Conservation (phyloP, 2,888 invertebrate species). For the Amorpha juglandis region DNA sequence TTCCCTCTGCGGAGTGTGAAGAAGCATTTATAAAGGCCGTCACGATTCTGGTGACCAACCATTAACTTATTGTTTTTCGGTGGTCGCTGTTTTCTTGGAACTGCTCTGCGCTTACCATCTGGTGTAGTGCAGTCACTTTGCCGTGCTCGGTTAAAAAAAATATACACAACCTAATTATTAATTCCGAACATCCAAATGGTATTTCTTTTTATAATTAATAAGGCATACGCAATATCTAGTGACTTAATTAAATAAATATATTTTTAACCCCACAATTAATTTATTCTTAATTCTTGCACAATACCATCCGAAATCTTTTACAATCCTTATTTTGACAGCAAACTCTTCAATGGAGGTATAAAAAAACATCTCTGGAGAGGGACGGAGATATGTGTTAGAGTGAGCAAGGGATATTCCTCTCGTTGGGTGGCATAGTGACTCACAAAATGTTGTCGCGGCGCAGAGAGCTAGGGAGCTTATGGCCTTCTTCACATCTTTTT, state of each 20-base stretch:
- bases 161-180: no score
- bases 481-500: neutral
- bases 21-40: no score
- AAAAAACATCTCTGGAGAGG: conserved; percentile 55
- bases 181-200: no score
- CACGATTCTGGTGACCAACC: no score
- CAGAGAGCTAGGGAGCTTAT: conserved; percentile 14
- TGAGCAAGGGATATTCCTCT: conserved; percentile 49
- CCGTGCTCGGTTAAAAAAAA: no score
- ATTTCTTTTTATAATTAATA: no score
- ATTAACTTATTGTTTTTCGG: no score
- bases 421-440: conserved; percentile 79
- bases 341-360: conserved; percentile 77
- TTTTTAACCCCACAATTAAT: neutral
- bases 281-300: conserved; percentile 51
- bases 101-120: no score
- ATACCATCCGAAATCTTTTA: conserved; percentile 73
- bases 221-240: no score
- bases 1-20: no score
- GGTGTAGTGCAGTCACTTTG: no score
- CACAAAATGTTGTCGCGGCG: conserved; percentile 42
- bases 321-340: conserved; percentile 84
- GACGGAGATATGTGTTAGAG: conserved; percentile 54
- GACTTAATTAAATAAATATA: neutral
- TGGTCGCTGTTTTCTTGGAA: no score